These are phyloP conservation scores for Typhlomys cinereus DNA, from an alignment of 2,113 vertebrate species.

Conservation along the genomic window DNA sequence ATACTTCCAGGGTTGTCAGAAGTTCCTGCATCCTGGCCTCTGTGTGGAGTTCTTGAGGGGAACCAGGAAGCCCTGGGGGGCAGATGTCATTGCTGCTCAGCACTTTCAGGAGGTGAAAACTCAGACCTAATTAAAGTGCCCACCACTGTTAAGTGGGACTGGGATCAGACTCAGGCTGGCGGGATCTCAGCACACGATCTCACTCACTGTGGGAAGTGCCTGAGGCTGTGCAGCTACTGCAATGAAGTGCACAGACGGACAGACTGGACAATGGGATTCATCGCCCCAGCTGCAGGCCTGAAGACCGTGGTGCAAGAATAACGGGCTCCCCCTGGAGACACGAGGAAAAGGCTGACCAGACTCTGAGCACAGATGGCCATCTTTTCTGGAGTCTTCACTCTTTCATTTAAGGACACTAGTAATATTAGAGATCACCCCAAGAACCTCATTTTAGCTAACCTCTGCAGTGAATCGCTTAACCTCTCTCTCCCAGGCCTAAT, in stretches of 20 bases:
- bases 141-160: not conserved
- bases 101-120: not conserved
- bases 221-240: not conserved
- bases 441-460: not conserved
- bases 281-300: not conserved
- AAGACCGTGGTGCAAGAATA: not conserved
- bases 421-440: not conserved
- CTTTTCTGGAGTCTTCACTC: not conserved
- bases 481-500: not conserved
- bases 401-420: not conserved
- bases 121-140: not conserved
- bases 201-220: too few species aligned
- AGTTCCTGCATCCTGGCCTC: not conserved
- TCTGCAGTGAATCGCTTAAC: not conserved
- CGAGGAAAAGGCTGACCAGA: not conserved
- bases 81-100: not conserved
- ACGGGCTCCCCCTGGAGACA: too few species aligned
- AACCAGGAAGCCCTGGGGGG: not conserved
- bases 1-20: not conserved
- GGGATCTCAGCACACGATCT: not conserved
- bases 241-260: not conserved
- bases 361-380: not conserved
- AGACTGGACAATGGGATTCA: not conserved
- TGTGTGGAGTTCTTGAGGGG: not conserved
- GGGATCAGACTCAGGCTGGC: not conserved